Evolutionary conservation across 2,797 vertebrate species (phyloP).

Genomic region (Chiloscyllium punctatum): DNA sequence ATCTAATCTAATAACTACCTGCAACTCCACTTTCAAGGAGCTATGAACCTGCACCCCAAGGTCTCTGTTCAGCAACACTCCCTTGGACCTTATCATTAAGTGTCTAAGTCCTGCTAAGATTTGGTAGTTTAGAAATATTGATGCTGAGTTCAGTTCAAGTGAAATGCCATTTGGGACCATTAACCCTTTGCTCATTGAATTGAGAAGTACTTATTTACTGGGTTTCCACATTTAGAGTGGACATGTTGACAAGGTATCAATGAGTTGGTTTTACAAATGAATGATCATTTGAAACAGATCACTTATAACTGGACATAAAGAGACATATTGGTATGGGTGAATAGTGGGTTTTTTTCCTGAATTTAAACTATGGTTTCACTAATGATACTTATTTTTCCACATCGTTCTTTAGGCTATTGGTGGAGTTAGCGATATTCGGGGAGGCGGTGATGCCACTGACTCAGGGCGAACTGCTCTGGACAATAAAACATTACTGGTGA

Average conservation of each 20-base stretch:
- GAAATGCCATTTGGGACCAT: no score
- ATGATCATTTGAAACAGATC: not conserved
- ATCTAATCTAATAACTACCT: no score
- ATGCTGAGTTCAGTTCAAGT: no score
- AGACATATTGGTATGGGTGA: not conserved
- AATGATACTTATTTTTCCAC: not conserved
- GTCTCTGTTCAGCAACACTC: no score
- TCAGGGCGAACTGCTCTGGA: constrained; percentile 79
- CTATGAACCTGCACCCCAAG: no score
- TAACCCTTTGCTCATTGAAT: no score
- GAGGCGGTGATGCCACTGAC: constrained; percentile 62
- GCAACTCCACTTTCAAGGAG: no score
- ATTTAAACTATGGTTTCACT: not conserved
- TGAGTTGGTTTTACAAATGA: not conserved
- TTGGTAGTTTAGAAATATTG: no score
- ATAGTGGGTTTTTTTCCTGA: not conserved
- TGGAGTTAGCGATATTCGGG: constrained; percentile 61
- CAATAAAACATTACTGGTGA: constrained; percentile 88
- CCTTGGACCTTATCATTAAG: no score
- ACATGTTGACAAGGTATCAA: not conserved
- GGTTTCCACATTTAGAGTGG: not conserved
- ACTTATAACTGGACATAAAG: not conserved
- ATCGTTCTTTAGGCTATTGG: constrained; percentile 52
- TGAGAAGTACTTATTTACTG: no score
- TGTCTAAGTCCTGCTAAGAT: no score